phyloP scores from a whole-genome alignment of 2,888 invertebrate genomes.

The Flabesymbios commensalis region DNA sequence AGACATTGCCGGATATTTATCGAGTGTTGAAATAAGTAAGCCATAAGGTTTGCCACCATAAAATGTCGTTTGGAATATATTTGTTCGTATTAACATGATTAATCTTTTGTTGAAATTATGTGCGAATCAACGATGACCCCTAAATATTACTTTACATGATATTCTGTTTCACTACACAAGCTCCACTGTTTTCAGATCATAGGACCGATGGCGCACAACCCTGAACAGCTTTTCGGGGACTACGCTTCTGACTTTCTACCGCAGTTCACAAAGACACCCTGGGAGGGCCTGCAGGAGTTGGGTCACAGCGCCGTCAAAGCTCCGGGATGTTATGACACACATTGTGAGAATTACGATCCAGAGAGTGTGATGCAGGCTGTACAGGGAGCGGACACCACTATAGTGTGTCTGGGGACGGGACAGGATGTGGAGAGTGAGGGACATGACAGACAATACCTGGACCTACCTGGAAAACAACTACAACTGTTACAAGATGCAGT shows the following conservation, averaged over 20 bases:
- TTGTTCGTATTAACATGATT: no score
- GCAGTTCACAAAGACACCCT: constrained; percentile 43
- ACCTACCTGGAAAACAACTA: constrained; percentile 22
- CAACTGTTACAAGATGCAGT: constrained; percentile 20
- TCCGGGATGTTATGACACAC: constrained; percentile 45
- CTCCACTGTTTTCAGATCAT: constrained; percentile 51
- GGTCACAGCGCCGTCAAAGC: constrained; percentile 32
- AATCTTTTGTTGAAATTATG: no score
- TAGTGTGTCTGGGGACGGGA: constrained; percentile 30
- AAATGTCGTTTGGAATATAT: no score
- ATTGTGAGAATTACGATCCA: constrained; percentile 41
- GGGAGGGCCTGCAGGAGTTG: constrained; percentile 39
- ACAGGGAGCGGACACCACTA: constrained; percentile 13
- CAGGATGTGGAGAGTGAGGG: constrained; percentile 8
- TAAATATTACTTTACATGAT: no score
- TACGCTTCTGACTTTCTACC: constrained; percentile 44
- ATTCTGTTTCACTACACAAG: no score
- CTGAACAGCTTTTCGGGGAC: constrained; percentile 46
- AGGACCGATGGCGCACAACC: constrained; percentile 54
- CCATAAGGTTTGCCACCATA: no score
- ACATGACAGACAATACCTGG: constrained; percentile 12
- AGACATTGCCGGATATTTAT: no score
- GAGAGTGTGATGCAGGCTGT: constrained; percentile 2
- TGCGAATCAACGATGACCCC: no score
- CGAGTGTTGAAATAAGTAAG: no score